These are phyloP conservation scores for Aquatica leii DNA, from an alignment of 2,888 invertebrate genomes.

Conservation along the genomic window DNA sequence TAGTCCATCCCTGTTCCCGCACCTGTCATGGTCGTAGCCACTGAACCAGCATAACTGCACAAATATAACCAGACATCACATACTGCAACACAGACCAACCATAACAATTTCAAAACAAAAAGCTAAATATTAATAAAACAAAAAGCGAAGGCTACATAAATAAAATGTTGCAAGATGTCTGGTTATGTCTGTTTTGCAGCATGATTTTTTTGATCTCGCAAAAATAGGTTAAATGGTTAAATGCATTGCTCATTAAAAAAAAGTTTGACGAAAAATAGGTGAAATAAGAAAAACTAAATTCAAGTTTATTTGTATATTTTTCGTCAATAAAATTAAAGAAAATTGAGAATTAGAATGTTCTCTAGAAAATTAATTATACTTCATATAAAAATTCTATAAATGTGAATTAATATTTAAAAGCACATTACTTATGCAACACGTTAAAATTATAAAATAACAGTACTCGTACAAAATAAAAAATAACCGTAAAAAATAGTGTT, in stretches of 20 bases:
- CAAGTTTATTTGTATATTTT: too few relatives aligned
- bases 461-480: constrained; percentile 35
- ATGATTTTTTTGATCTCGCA: constrained; percentile 49
- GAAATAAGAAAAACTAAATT: too few relatives aligned
- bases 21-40: constrained; percentile 54
- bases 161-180: constrained; percentile 59
- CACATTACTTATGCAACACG: constrained; percentile 29
- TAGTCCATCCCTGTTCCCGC: constrained; percentile 55
- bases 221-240: constrained; percentile 4
- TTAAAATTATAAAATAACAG: constrained; percentile 35
- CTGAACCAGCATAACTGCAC: constrained; percentile 60
- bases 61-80: constrained; percentile 62
- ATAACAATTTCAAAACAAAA: constrained; percentile 29
- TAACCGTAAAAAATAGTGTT: constrained; percentile 37
- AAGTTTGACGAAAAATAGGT: background rate
- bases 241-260: background rate
- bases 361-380: constrained; percentile 31
- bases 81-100: constrained; percentile 61
- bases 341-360: constrained; percentile 13
- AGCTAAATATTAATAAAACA: constrained; percentile 20
- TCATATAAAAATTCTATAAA: constrained; percentile 36
- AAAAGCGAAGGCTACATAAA: constrained; percentile 26
- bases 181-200: constrained; percentile 63
- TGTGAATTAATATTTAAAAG: constrained; percentile 35
- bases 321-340: background rate